Evolutionary conservation across 2,888 invertebrate species (phyloP).

Genomic region (Habrosyne pyritoides): DNA sequence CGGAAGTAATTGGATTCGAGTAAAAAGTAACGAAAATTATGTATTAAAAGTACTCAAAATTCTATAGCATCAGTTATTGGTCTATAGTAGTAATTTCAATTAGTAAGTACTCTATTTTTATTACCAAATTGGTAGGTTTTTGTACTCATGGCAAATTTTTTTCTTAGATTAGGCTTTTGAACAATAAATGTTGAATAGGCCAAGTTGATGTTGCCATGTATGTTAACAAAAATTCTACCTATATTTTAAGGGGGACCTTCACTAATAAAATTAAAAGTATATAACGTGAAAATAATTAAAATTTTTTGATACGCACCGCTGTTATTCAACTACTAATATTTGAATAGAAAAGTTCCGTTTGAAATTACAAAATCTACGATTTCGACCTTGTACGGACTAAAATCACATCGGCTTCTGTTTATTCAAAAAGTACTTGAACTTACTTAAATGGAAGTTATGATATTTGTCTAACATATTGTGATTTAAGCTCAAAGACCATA

Average conservation of each 20-base stretch:
- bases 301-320: slow-evolving; percentile 3
- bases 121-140: not conserved
- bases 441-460: not conserved
- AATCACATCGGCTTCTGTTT: not conserved
- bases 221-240: not conserved
- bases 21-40: not conserved
- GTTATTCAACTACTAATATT: not conserved
- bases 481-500: not conserved
- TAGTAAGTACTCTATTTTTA: not conserved
- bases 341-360: not conserved
- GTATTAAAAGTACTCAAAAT: too few species aligned
- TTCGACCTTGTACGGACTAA: not conserved
- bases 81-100: not conserved
- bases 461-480: not conserved
- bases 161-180: too few species aligned
- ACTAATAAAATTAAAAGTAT: not conserved
- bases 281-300: not conserved
- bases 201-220: not conserved
- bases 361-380: slow-evolving; percentile 9
- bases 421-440: too few species aligned
- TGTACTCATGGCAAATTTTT: not conserved
- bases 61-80: not conserved
- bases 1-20: not conserved
- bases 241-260: not conserved
- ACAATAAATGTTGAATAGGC: too few species aligned